Conservation (phyloP, 2,113 vertebrate genomes). For the Cyphotilapia sp. region DNA sequence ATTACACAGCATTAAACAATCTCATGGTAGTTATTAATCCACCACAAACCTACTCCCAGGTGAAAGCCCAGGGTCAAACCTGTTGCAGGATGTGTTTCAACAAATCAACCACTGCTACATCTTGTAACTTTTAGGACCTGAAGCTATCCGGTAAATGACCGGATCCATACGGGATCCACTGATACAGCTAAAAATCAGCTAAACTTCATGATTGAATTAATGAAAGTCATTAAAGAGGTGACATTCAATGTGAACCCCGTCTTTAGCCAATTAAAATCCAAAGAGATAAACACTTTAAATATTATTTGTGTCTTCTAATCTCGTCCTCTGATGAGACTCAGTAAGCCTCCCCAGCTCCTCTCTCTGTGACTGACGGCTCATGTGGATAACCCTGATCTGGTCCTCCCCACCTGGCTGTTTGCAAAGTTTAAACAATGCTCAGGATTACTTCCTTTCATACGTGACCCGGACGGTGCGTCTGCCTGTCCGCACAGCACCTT, state of each 20-base stretch:
- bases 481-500: conserved; percentile 38
- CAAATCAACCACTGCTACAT: not conserved
- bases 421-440: conserved; percentile 14
- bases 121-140: not conserved
- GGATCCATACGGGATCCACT: not conserved
- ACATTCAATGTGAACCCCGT: not conserved
- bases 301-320: not conserved
- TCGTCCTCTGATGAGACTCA: not conserved
- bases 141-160: not conserved
- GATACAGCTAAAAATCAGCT: not conserved
- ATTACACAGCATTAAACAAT: not conserved
- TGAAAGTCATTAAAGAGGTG: not conserved
- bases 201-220: not conserved
- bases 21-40: not conserved
- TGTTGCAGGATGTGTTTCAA: not conserved
- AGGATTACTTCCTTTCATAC: conserved; percentile 32
- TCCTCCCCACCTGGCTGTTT: conserved; percentile 23
- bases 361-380: not conserved
- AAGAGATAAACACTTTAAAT: not conserved
- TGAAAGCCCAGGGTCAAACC: not conserved
- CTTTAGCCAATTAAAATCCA: not conserved
- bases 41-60: not conserved
- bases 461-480: conserved; percentile 8
- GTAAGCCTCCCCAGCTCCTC: not conserved
- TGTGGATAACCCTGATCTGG: not conserved